Evolutionary conservation across 2,113 vertebrate species (phyloP).

Genomic region (Gnathonemus echidnorhynchus): DNA sequence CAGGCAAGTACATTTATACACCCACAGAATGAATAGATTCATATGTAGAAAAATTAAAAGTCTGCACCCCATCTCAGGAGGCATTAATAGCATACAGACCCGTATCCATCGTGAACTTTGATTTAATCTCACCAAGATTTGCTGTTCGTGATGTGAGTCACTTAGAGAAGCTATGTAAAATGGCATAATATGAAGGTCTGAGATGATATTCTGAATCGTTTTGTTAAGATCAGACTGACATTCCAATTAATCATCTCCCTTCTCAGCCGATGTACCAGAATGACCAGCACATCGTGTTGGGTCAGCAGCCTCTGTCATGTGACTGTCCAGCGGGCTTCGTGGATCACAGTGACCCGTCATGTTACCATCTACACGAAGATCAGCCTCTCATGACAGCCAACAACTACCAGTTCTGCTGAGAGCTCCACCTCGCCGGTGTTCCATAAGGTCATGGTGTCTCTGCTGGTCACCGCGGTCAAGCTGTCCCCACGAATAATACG

Average conservation of each 20-base stretch:
- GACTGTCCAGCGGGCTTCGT: constrained; percentile 46
- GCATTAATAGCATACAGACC: neutral
- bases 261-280: constrained; percentile 18
- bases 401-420: constrained; percentile 72
- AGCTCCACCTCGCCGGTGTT: neutral
- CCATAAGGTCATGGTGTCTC: too few relatives aligned
- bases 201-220: neutral
- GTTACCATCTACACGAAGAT: constrained; percentile 40
- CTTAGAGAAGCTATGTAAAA: neutral
- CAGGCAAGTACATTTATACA: constrained; percentile 55
- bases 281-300: neutral
- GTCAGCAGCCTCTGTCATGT: constrained; percentile 16
- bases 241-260: neutral
- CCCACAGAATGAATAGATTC: neutral
- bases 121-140: neutral
- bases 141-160: neutral
- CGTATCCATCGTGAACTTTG: neutral
- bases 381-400: constrained; percentile 67
- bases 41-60: neutral
- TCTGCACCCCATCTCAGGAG: neutral
- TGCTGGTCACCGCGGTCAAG: neutral
- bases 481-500: neutral
- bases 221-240: neutral
- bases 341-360: constrained; percentile 39
- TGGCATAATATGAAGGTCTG: neutral